Evolutionary conservation across 2,797 vertebrate genomes (phyloP).

Genomic region (Phalanger gymnotis): DNA sequence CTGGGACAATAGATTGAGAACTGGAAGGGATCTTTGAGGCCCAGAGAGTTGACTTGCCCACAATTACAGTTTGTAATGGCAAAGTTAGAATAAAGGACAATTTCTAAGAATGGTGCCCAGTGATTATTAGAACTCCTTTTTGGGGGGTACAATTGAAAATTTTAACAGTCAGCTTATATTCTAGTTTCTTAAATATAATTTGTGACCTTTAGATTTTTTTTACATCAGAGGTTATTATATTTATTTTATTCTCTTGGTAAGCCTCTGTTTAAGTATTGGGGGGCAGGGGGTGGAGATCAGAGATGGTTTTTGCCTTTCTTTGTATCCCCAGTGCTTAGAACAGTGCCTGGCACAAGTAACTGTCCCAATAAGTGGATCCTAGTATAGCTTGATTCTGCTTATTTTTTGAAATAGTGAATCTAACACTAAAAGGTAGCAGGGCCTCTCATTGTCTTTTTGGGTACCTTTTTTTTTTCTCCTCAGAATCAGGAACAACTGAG

Average conservation of each 20-base stretch:
- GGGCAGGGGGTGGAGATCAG: not conserved
- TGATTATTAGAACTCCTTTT: not conserved
- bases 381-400: not conserved
- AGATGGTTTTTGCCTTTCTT: not conserved
- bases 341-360: not conserved
- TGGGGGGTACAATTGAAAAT: too few relatives aligned
- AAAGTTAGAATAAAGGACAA: not conserved
- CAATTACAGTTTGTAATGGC: not conserved
- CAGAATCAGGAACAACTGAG: conserved; percentile 95
- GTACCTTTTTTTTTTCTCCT: conserved; percentile 43
- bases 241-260: not conserved
- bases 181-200: not conserved
- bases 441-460: conserved; percentile 39
- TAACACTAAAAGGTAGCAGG: not conserved
- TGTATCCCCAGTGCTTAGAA: not conserved
- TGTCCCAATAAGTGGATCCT: not conserved
- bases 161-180: not conserved
- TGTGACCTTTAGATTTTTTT: not conserved
- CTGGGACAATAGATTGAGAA: not conserved
- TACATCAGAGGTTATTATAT: not conserved
- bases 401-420: not conserved
- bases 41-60: not conserved
- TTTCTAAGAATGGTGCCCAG: not conserved
- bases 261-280: not conserved
- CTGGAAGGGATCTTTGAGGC: not conserved